Percentiles rank a stretch among this genome's conserved stretches.
Conservation (phyloP, 2,797 vertebrate genomes). For the Tauraco hartlaubi region DNA sequence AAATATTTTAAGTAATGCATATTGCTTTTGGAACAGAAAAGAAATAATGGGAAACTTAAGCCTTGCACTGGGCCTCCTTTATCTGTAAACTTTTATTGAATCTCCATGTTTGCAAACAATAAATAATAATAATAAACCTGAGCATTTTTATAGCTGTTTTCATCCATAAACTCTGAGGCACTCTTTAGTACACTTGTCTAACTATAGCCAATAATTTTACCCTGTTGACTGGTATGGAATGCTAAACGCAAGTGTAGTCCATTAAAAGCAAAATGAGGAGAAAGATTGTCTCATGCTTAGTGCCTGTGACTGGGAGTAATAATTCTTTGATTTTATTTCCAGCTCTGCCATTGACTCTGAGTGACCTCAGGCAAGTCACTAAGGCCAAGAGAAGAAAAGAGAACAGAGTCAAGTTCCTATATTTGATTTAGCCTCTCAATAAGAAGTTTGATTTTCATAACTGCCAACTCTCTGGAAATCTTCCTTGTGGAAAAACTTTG, state of each 20-base stretch:
- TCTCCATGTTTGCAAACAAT: slow-evolving; percentile 52
- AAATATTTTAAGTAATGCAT: background rate
- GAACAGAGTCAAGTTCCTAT: background rate
- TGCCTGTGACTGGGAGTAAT: slow-evolving; percentile 31
- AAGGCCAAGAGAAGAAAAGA: background rate
- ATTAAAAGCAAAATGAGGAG: slow-evolving; percentile 58
- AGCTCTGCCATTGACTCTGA: background rate
- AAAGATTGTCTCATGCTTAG: slow-evolving; percentile 36
- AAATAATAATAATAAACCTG: slow-evolving; percentile 69
- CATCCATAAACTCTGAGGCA: slow-evolving; percentile 41
- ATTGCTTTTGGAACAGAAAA: slow-evolving; percentile 20
- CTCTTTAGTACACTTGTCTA: slow-evolving; percentile 19
- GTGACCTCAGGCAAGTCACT: background rate
- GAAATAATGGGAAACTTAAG: slow-evolving; percentile 19
- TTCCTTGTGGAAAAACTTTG: background rate
- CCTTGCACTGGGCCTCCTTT: background rate
- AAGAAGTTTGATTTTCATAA: background rate
- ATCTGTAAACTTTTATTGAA: slow-evolving; percentile 38
- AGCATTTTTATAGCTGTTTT: slow-evolving; percentile 57
- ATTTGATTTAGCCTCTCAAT: background rate
- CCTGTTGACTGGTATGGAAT: slow-evolving; percentile 42
- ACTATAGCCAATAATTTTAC: slow-evolving; percentile 34
- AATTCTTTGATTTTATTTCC: slow-evolving; percentile 55
- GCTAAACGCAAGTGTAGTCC: slow-evolving; percentile 41
- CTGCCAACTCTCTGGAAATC: background rate